These are phyloP conservation scores for Pammene aurita DNA, from an alignment of 2,888 invertebrate species.

Conservation along the genomic window DNA sequence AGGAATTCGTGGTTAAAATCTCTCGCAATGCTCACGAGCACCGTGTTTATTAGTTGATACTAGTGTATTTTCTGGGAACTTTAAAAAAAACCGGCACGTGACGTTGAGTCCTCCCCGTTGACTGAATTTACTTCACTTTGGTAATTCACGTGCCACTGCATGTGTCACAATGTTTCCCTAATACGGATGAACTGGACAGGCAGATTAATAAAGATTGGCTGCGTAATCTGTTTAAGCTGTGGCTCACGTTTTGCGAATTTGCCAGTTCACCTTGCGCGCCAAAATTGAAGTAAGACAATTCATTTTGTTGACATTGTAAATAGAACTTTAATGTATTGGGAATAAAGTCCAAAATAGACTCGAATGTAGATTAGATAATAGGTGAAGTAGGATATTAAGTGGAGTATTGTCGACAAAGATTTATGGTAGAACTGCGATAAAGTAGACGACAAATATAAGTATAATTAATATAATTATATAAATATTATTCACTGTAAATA, in stretches of 20 bases:
- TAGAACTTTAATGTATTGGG: neutral
- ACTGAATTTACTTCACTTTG: neutral
- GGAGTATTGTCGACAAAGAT: conserved; percentile 13
- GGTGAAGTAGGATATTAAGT: neutral
- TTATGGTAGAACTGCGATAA: conserved; percentile 13
- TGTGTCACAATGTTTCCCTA: conserved; percentile 17
- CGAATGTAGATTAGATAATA: too few relatives aligned
- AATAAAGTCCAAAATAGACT: neutral
- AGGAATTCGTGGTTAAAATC: too few relatives aligned
- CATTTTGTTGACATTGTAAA: neutral
- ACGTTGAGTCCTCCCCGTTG: neutral
- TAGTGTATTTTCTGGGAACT: too few relatives aligned
- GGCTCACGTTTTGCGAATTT: conserved; percentile 37
- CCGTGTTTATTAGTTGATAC: too few relatives aligned
- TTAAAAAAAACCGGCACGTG: too few relatives aligned
- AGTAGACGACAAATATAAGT: too few relatives aligned
- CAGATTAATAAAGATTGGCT: conserved; percentile 24
- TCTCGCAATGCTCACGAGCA: too few relatives aligned
- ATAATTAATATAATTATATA: too few relatives aligned
- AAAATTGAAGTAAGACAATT: neutral
- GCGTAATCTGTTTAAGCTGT: conserved; percentile 28
- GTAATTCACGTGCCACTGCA: neutral
- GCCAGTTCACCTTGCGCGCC: conserved; percentile 23
- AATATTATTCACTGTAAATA: too few relatives aligned
- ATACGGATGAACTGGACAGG: conserved; percentile 17